These are phyloP conservation scores for Amia ocellicauda DNA, from an alignment of 2,113 vertebrate genomes.

Conservation along the genomic window DNA sequence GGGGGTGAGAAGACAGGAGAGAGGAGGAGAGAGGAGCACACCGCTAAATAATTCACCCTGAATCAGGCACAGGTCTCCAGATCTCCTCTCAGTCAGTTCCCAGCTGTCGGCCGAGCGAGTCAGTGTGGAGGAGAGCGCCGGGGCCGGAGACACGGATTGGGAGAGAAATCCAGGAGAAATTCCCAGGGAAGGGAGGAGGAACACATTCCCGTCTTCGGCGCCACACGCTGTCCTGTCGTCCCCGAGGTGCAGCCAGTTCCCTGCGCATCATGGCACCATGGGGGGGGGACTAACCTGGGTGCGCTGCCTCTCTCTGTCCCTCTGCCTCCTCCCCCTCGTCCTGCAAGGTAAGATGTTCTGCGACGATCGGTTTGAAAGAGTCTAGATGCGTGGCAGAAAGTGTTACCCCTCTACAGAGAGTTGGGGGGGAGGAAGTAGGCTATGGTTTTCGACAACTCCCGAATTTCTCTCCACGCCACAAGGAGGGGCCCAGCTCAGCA, in stretches of 20 bases:
- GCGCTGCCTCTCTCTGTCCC: slow-evolving; percentile 30
- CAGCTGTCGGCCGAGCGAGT: slow-evolving; percentile 23
- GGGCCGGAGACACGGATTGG: slow-evolving; percentile 22
- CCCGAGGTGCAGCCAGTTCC: slow-evolving; percentile 21
- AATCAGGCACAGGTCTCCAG: slow-evolving; percentile 33
- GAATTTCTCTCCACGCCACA: neutral
- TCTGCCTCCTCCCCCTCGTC: slow-evolving; percentile 43
- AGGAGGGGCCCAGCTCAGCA: no score
- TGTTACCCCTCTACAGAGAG: neutral
- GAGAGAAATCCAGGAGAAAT: neutral
- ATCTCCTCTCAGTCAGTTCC: slow-evolving; percentile 29
- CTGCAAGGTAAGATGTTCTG: slow-evolving; percentile 53
- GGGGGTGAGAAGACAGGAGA: slow-evolving; percentile 21
- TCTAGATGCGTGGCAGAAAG: neutral
- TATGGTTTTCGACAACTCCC: neutral
- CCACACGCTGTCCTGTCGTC: slow-evolving; percentile 23
- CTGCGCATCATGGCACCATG: slow-evolving; percentile 27
- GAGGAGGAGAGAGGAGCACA: slow-evolving; percentile 24
- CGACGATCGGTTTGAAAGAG: neutral
- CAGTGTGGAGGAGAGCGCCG: slow-evolving; percentile 9
- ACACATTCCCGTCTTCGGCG: slow-evolving; percentile 18
- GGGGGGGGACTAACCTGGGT: slow-evolving; percentile 34
- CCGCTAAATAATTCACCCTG: slow-evolving; percentile 56
- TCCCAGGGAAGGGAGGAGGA: slow-evolving; percentile 15
- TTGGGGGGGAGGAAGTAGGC: neutral